Evolutionary conservation across 2,888 invertebrate species (phyloP), one percentile per base, ranked within the genome.

Genomic region (Laothoe populi): DNA sequence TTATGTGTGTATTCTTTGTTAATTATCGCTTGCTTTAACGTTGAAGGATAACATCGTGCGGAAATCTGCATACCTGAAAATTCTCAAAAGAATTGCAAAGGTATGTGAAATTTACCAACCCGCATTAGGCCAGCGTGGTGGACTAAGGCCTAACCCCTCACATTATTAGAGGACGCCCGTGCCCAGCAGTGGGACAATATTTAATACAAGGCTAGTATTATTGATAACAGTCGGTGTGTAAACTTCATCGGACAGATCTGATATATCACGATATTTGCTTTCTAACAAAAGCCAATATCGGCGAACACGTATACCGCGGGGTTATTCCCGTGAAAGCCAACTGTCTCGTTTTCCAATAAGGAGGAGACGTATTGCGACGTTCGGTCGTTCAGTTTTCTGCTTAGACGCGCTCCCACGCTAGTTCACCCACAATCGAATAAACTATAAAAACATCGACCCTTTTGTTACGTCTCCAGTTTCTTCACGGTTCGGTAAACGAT

Each of bases 331-430:
- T 83, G 85, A 82, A 86, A 86, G 77, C 80, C 83, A 84, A 85
- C 86, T 87, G 87, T 86, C 86, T 88, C 87, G 86, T 87, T 90
- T 88, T 86, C 90, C 89, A 90, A 89, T 89, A 90, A 88, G 84
- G 84, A 81, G 72, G 77, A 85, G 87, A 89, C 84, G 86, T 88
- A 91, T 90, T 90, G 88, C 83, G 77, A 79, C 78, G 78, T 77
- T 81, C 81, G 82, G 81, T 81, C 84, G 88, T 89, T 87, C 87
- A 86, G 84, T 88, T 90, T 90, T 90, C 88, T 85, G 86, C 85
- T 83, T 78, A 83, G 83, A 83, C 82, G 84, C 84, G 79, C 76
- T 66, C 75, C 70, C 73, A 72, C 74, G 68, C 65, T 65, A 75
- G 67, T 53, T 67, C 66, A 66, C 68, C 70, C 72, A 77, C 81